Evolutionary conservation across 2,113 vertebrate genomes (phyloP).

Genomic region (Nettapus auritus): DNA sequence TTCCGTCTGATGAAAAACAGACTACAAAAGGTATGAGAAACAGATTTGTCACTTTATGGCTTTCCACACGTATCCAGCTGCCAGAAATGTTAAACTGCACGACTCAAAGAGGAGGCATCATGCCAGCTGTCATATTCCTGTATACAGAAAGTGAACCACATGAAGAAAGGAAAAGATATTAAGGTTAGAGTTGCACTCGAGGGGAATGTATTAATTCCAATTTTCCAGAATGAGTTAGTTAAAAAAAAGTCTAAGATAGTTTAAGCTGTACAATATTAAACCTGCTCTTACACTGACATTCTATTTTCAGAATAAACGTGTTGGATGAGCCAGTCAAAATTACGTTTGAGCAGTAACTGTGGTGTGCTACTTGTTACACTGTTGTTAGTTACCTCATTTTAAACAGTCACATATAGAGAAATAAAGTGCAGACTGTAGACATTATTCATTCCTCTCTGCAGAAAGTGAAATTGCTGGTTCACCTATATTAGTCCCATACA

Average conservation of each 20-base stretch:
- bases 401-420: background rate
- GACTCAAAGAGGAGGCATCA: background rate
- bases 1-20: slow-evolving; percentile 26
- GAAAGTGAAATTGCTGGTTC: background rate
- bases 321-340: background rate
- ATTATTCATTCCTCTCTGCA: background rate
- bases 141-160: background rate
- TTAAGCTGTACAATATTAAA: background rate
- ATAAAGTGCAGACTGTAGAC: background rate
- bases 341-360: background rate
- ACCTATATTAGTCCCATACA: background rate
- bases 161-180: background rate
- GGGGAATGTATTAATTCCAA: background rate
- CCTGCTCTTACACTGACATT: background rate
- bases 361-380: background rate
- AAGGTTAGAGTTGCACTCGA: background rate
- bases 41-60: background rate
- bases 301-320: background rate
- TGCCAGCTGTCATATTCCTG: background rate
- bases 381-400: background rate
- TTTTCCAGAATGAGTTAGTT: background rate
- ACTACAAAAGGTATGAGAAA: slow-evolving; percentile 41
- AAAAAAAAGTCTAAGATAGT: background rate
- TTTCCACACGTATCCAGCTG: background rate
- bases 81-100: background rate